phyloP scores from a whole-genome alignment of 2,113 vertebrate species.

The Chloroceryle aenea region DNA sequence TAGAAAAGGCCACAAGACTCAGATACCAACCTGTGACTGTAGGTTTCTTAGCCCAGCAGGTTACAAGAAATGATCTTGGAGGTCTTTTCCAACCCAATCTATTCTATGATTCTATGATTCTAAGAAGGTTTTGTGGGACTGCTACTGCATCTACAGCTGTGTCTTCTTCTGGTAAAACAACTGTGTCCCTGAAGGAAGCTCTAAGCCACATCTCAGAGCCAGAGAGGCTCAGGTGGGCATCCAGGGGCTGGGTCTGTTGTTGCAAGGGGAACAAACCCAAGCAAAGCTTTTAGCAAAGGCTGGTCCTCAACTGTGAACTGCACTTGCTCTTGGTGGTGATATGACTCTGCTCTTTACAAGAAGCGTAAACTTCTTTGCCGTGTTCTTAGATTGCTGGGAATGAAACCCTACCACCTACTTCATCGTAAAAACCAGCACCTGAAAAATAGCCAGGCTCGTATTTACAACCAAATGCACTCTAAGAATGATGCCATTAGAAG shows the following conservation, averaged over 20 bases:
- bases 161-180: not conserved
- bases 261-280: not conserved
- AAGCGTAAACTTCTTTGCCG: fast-evolving
- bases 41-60: not conserved
- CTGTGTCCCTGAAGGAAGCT: not conserved
- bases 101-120: no score
- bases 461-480: conserved; percentile 9
- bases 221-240: not conserved
- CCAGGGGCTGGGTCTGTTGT: not conserved
- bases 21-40: not conserved
- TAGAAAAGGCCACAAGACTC: not conserved
- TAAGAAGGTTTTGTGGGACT: not conserved
- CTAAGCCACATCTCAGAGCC: not conserved
- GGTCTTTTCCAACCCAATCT: no score
- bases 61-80: no score
- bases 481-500: not conserved
- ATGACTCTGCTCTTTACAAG: conserved; percentile 40
- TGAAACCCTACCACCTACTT: not conserved
- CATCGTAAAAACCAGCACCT: not conserved
- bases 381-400: not conserved
- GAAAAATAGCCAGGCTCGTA: not conserved
- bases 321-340: not conserved
- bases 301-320: not conserved
- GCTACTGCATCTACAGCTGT: not conserved
- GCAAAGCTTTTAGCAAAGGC: not conserved